Evolutionary conservation across 2,113 vertebrate genomes (phyloP).

Genomic region (Crotalus helleri): DNA sequence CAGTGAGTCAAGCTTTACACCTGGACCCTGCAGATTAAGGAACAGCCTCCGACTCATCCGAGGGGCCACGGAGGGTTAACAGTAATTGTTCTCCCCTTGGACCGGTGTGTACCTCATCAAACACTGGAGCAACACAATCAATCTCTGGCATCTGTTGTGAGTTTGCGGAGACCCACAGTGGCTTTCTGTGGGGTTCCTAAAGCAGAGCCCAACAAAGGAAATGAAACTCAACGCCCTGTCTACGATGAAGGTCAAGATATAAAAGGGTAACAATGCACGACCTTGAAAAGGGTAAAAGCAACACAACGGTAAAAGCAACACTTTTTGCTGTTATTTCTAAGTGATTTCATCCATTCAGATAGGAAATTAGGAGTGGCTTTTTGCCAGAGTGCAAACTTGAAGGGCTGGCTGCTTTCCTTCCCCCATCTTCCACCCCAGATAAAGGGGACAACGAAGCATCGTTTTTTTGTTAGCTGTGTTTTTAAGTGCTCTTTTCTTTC

Average conservation of each 20-base stretch:
- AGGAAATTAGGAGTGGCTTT: background rate
- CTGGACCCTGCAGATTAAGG: background rate
- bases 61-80: background rate
- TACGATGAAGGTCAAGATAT: background rate
- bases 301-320: background rate
- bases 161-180: background rate
- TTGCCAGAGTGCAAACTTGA: background rate
- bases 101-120: background rate
- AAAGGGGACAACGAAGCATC: background rate
- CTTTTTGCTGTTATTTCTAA: background rate
- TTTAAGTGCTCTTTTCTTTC: background rate
- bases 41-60: background rate
- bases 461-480: background rate
- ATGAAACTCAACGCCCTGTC: too few species aligned
- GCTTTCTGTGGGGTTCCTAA: background rate
- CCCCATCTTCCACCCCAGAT: background rate
- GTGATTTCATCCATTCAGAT: background rate
- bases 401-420: background rate
- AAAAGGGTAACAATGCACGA: background rate
- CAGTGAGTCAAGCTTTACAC: slow-evolving; percentile 40
- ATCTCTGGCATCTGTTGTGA: background rate
- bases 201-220: background rate
- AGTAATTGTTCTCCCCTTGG: background rate
- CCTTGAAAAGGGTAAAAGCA: background rate
- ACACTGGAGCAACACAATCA: background rate